Evolutionary conservation across 2,113 vertebrate species (phyloP), one percentile per base, ranked within the genome.

Genomic region (Hylia prasina): DNA sequence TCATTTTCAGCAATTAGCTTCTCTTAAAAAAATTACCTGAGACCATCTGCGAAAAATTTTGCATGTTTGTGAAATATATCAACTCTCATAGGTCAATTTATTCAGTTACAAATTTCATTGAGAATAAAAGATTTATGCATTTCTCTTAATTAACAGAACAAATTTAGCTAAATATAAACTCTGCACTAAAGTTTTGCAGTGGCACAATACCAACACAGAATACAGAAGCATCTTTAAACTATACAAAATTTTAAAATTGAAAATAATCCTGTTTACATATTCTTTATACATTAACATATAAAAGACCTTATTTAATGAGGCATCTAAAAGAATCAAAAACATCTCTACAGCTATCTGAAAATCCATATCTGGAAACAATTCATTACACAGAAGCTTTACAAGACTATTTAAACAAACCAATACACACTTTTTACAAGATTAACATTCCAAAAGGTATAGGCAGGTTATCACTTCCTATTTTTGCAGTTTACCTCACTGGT

Each of bases 261-360:
- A 98, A 98, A 98, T 98, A 98, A 98, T 97, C 96, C 97, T 96
- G 94, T 98, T 97, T 98, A 96, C 94, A 96, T 97, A 98, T 97
- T 97, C 97, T 97, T 98, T 97, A 94, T 98, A 98, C 98, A 98
- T 97, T 97, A 98, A 98, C 97, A 98, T 98, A 98, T 95, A 98
- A 98, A 98, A 98, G 96, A 86, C 95, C 97, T 98, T 97, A 98
- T 98, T 97, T 98, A 95, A 98, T 98, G 98, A 98, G 98, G 97
- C 84, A 92, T 96, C 96, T 96, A 97, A 98, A 98, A 96, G 96
- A 98, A 98, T 98, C 96, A 97, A 97, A 97, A 97, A 82, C 97
- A 97, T 87, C 89, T 98, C 97, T 98, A 98, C 94, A 97, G 65
- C 97, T 98, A 96, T 97, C 91, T 96, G 97, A 97, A 98, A 98